These are phyloP conservation scores for Lamellibrachia columna DNA, from an alignment of 2,888 invertebrate genomes.

Conservation along the genomic window DNA sequence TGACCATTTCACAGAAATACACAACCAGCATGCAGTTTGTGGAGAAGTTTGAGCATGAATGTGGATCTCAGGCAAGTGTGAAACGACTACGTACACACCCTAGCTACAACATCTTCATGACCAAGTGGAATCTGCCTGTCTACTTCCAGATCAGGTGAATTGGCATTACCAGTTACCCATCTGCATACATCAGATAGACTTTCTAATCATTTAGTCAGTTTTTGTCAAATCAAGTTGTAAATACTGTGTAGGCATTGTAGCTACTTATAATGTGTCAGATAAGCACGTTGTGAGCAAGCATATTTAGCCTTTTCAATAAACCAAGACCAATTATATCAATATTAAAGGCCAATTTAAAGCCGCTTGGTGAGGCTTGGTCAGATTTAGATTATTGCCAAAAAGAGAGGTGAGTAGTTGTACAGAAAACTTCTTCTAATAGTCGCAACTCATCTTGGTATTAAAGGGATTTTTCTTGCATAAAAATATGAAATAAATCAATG, in stretches of 20 bases:
- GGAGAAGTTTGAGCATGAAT: conserved; percentile 75
- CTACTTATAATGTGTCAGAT: too few species aligned
- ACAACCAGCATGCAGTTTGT: conserved; percentile 81
- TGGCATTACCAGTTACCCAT: not conserved
- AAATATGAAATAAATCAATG: not conserved
- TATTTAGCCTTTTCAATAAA: too few species aligned
- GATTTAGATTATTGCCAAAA: not conserved
- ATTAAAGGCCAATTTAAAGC: too few species aligned
- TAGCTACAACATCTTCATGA: conserved; percentile 81
- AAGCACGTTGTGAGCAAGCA: too few species aligned
- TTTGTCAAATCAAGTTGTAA: too few species aligned
- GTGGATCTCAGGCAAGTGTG: conserved; percentile 72
- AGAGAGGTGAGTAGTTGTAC: not conserved
- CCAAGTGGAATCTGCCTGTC: conserved; percentile 93
- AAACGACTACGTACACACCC: conserved; percentile 74
- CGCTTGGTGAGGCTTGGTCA: not conserved
- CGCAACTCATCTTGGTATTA: too few species aligned
- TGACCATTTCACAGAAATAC: conserved; percentile 72
- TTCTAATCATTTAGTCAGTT: too few species aligned
- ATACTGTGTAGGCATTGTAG: too few species aligned
- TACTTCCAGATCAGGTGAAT: conserved; percentile 85
- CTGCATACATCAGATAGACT: too few species aligned
- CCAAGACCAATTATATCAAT: too few species aligned
- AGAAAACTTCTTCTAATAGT: not conserved
- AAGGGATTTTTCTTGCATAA: too few species aligned